Evolutionary conservation across 1,140 invertebrate genomes (phyloP).

Genomic region (Diorhabda elongata): DNA sequence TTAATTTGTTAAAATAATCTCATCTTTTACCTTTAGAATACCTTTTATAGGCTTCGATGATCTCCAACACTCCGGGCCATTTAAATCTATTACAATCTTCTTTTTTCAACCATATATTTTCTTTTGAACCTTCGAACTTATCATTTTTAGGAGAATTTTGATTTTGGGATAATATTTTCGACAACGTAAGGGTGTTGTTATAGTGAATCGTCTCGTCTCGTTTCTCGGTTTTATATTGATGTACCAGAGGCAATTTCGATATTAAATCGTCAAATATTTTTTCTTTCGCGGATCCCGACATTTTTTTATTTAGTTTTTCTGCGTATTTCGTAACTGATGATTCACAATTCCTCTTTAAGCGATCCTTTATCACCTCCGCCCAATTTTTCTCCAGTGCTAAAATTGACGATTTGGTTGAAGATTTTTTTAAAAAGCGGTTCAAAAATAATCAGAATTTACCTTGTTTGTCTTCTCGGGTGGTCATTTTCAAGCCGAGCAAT

Average conservation of each 20-base stretch:
- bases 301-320: constrained; percentile 30
- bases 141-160: constrained; percentile 8
- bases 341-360: constrained; percentile 36
- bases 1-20: too few relatives aligned
- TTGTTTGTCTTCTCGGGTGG: constrained; percentile 28
- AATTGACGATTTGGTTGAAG: background rate
- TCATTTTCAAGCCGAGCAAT: constrained; percentile 32
- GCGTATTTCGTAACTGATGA: constrained; percentile 37
- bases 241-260: constrained; percentile 24
- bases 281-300: constrained; percentile 9
- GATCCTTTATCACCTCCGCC: constrained; percentile 40
- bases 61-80: constrained; percentile 39
- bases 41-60: constrained; percentile 36
- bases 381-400: constrained; percentile 41
- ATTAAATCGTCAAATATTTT: background rate
- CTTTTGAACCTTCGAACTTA: constrained; percentile 11
- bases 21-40: constrained; percentile 34
- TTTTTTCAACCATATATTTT: background rate
- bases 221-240: constrained; percentile 18
- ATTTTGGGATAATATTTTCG: background rate
- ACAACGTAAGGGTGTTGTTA: background rate
- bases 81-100: constrained; percentile 18
- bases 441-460: constrained; percentile 28
- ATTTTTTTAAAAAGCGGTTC: background rate
- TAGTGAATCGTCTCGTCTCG: background rate